These are phyloP conservation scores for Bucorvus abyssinicus DNA, from an alignment of 2,797 vertebrate genomes.

Conservation along the genomic window DNA sequence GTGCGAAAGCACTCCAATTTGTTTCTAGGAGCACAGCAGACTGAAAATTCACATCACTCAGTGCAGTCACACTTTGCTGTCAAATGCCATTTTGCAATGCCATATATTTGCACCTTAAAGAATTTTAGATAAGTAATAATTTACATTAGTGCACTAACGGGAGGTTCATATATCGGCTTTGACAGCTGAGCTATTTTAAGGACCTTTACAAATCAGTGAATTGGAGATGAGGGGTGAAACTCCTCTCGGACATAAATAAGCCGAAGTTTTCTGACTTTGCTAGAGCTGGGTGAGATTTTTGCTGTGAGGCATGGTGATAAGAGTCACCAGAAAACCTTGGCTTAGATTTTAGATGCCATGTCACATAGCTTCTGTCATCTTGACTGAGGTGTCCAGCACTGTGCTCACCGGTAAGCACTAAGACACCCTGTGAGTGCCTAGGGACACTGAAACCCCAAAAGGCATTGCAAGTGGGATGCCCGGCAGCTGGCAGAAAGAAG, in stretches of 20 bases:
- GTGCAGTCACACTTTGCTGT: slow-evolving; percentile 37
- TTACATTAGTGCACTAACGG: neutral
- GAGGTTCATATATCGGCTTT: neutral
- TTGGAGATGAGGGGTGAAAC: neutral
- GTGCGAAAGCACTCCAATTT: slow-evolving; percentile 55
- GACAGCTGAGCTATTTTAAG: slow-evolving; percentile 8
- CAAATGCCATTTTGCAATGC: slow-evolving; percentile 55
- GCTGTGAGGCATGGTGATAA: neutral
- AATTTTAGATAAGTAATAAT: slow-evolving; percentile 42
- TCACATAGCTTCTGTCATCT: neutral
- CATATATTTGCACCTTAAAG: slow-evolving; percentile 38
- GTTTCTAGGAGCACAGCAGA: slow-evolving; percentile 35
- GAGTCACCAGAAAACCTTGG: neutral
- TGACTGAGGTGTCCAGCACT: neutral
- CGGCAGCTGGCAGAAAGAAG: neutral
- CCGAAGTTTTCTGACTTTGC: neutral
- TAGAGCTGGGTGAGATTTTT: neutral
- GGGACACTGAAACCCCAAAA: neutral
- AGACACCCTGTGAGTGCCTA: neutral
- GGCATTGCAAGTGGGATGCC: neutral
- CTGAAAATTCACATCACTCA: slow-evolving; percentile 42
- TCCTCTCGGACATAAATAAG: neutral
- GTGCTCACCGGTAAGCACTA: neutral
- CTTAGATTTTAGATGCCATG: neutral
- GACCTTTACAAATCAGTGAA: neutral